These are phyloP conservation scores for Marronus borbonicus DNA, from an alignment of 2,888 invertebrate genomes.

Conservation along the genomic window DNA sequence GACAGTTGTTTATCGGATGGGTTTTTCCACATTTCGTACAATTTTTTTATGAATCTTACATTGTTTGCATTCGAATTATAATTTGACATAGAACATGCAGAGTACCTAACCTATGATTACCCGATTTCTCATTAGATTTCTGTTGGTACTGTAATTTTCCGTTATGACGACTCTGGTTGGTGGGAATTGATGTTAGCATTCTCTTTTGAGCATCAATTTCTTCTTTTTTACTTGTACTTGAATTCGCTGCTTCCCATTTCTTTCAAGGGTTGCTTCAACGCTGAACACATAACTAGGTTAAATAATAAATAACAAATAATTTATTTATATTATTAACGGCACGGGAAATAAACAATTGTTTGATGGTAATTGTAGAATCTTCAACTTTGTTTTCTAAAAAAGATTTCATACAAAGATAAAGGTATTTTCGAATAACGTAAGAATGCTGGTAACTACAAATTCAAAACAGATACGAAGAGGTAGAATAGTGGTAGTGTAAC, in stretches of 20 bases:
- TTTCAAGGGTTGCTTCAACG: neutral
- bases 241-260: constrained; percentile 6
- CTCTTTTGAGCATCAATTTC: neutral
- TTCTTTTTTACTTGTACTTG: neutral
- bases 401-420: too few relatives aligned
- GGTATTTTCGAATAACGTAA: too few relatives aligned
- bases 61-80: constrained; percentile 5
- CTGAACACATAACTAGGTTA: too few relatives aligned
- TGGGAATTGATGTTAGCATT: neutral
- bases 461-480: too few relatives aligned
- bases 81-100: neutral
- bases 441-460: too few relatives aligned
- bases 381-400: too few relatives aligned
- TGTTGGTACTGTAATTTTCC: neutral
- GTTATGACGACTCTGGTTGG: neutral
- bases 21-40: constrained; percentile 24
- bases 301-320: too few relatives aligned
- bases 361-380: too few relatives aligned
- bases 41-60: constrained; percentile 9
- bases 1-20: neutral
- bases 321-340: too few relatives aligned
- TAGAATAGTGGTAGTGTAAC: too few relatives aligned
- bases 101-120: neutral
- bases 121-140: neutral
- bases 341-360: too few relatives aligned